Evolutionary conservation across 1,140 invertebrate species (phyloP), one percentile per base, ranked within the genome.

Genomic region (Heliconius himera): DNA sequence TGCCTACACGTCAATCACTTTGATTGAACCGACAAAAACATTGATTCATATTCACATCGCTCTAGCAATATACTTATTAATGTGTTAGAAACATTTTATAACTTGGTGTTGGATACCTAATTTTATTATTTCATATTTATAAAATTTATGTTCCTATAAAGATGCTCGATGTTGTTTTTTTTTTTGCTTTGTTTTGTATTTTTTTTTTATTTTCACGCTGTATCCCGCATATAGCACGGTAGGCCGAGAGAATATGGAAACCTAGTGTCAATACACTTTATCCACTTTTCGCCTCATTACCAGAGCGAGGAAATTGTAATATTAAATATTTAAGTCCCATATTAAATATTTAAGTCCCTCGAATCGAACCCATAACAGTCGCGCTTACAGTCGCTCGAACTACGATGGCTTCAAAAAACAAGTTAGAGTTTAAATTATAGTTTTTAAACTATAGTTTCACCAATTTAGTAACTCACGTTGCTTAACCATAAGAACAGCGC

Each of bases 1-100:
- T 90, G 87, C 85, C 78, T 83, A 79, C 80, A 83, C 90, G 89
- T 92, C 90, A 90, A 91, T 91, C 90, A 91, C 75, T 86, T 74
- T 86, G 85, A 88, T 90, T 87, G 83, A 84, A 77, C 83, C 73
- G 80, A 81, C 76, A 84, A 83, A 83, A 84, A 84, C 77, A 82
- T 76, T 56, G 78, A 75, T 80, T 80, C 78, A 72, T 80, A 76
- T 80, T 76, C 78, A 76, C 60, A 66, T 29, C 22, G 60, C 60
- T 66, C 60, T 66, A 66, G 26, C 22, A 66, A n/a, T 66, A 66
- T 66, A 66, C 22, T 29, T 66, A 66, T 66, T 60, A 66, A 66
- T 29, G 26, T 66, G 60, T 66, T 66, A 71, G 60, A 75, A 71
- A 54, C 66, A 79, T 41, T 75, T 79, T 70, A 71, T 79, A 36